phyloP scores from a whole-genome alignment of 2,113 vertebrate genomes.

The Alouatta palliata region DNA sequence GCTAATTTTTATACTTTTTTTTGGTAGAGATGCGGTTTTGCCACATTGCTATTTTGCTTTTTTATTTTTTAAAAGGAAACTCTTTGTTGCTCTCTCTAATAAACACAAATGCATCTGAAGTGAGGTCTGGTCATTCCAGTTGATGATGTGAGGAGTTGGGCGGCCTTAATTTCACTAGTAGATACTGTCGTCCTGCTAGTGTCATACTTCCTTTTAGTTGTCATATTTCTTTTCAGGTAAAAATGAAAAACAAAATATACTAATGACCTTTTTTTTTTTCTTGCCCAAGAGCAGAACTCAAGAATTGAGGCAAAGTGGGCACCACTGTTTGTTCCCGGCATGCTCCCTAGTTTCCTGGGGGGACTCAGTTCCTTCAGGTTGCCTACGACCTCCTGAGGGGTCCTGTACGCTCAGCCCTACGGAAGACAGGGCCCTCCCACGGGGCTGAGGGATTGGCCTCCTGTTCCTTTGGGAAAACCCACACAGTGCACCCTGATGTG shows the following conservation, averaged over 20 bases:
- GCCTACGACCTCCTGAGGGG: not conserved
- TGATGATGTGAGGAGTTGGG: fast-evolving
- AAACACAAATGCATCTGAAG: not conserved
- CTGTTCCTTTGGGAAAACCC: not conserved
- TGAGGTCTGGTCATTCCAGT: not conserved
- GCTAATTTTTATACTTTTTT: too few relatives aligned
- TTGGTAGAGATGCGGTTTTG: too few relatives aligned
- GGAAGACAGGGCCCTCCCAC: not conserved
- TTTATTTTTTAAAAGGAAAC: not conserved
- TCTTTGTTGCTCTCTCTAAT: not conserved
- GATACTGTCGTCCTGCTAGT: not conserved
- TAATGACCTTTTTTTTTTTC: not conserved
- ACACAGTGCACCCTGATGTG: not conserved
- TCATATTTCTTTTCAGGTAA: not conserved
- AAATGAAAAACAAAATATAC: not conserved
- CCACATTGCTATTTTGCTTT: not conserved
- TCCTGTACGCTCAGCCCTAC: not conserved
- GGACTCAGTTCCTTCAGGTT: not conserved
- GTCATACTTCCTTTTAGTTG: not conserved
- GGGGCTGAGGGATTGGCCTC: not conserved
- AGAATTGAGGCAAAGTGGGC: not conserved
- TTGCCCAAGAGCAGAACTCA: not conserved
- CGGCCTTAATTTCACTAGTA: fast-evolving
- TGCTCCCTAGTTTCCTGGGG: not conserved
- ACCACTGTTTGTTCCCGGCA: not conserved